phyloP scores from a whole-genome alignment of 1,140 invertebrate species.

The Habropoda laboriosa region DNA sequence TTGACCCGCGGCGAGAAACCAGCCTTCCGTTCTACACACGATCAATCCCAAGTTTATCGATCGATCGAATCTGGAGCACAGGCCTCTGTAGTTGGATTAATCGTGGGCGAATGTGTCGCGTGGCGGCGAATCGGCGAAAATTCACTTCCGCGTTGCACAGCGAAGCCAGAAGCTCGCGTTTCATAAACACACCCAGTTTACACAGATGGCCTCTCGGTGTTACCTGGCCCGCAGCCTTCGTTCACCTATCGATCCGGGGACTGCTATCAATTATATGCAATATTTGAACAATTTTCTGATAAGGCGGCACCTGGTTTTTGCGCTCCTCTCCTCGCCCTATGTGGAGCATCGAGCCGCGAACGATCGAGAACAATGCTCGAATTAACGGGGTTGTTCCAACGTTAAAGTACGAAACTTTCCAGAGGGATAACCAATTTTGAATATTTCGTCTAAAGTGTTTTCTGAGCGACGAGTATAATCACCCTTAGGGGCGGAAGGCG shows the following conservation, averaged over 20 bases:
- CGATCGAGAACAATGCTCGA: background rate
- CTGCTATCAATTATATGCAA: conserved; percentile 1
- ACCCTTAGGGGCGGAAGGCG: no score
- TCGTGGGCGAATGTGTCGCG: background rate
- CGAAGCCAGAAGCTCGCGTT: background rate
- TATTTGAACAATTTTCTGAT: conserved; percentile 12
- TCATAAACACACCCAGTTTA: background rate
- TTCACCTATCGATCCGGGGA: background rate
- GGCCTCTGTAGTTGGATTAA: background rate
- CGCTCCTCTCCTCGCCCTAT: no score
- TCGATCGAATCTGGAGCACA: background rate
- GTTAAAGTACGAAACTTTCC: no score
- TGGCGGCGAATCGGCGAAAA: background rate
- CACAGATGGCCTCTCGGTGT: conserved; percentile 15
- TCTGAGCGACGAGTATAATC: no score
- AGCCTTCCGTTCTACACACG: no score
- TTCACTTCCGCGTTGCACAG: background rate
- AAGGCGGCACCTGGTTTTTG: conserved; percentile 1
- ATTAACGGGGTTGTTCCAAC: no score
- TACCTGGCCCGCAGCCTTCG: background rate
- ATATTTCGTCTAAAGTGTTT: background rate
- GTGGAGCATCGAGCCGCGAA: background rate
- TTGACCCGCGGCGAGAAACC: background rate
- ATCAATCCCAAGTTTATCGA: background rate
- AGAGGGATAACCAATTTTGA: background rate